A percentile compares a stretch with the other conserved stretches of the same genome.
These are phyloP conservation scores for Drosophila subsilvestris DNA, from an alignment of 2,888 invertebrate species.

Conservation along the genomic window DNA sequence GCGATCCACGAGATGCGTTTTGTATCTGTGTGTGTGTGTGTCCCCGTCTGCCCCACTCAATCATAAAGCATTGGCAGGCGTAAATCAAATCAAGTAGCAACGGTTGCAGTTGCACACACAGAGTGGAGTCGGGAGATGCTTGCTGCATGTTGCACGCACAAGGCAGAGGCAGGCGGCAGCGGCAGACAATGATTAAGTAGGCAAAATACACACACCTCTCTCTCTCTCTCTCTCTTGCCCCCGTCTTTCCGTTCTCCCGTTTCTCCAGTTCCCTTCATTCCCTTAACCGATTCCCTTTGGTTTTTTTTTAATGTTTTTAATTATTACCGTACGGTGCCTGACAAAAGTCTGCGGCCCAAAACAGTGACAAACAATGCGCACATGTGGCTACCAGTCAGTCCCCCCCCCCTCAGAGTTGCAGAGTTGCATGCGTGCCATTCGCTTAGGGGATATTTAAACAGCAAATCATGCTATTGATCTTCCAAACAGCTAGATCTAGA, in stretches of 20 bases:
- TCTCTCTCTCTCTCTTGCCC: slow-evolving; percentile 14
- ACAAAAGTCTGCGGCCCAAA: slow-evolving; percentile 35
- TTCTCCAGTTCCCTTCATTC: slow-evolving; percentile 26
- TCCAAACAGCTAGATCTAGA: slow-evolving; percentile 13
- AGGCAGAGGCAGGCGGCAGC: neutral
- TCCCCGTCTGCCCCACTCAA: slow-evolving; percentile 64
- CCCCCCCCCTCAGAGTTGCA: no score
- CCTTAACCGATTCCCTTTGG: slow-evolving; percentile 46
- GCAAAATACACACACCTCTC: slow-evolving; percentile 65
- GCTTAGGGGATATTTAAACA: neutral
- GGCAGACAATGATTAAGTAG: slow-evolving; percentile 77
- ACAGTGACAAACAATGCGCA: slow-evolving; percentile 46
- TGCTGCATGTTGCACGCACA: slow-evolving; percentile 75
- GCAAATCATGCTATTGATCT: slow-evolving; percentile 1
- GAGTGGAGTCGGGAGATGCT: slow-evolving; percentile 16
- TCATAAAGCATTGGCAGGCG: slow-evolving; percentile 79
- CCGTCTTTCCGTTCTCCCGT: slow-evolving; percentile 5
- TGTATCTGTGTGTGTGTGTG: slow-evolving; percentile 18
- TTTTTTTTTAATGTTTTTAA: slow-evolving; percentile 72
- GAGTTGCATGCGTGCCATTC: neutral
- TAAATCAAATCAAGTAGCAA: slow-evolving; percentile 78
- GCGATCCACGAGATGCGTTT: slow-evolving; percentile 39
- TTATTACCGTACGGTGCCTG: slow-evolving; percentile 71
- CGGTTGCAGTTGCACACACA: slow-evolving; percentile 43
- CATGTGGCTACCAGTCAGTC: slow-evolving; percentile 30